Base-by-base conservation (phyloP, 2,888 invertebrate species). In the Mechanitis messenoides region DNA sequence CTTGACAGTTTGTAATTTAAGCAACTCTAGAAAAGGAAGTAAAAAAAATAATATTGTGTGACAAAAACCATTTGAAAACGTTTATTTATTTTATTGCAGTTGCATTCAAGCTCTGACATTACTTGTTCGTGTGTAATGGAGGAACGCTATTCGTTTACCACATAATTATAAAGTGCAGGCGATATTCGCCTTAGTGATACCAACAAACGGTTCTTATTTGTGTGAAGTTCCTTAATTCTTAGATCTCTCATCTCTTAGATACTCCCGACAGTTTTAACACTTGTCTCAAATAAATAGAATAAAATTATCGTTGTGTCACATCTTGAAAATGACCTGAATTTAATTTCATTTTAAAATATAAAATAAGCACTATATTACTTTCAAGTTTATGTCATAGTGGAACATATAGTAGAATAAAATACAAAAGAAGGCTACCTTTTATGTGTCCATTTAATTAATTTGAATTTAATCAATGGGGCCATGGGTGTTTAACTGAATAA, bases 231-330 rank as follows among this genome's bases (percentile, higher is more conserved):
- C 28, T 31, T 9, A 50, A 7, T 11, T 50, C 50, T 50, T 31
- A 31, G 31, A 7, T 50, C 2, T 28, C 28, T 31, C 31, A 50
- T 28, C 31, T 50, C 50, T 50, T 31, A 31, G 31, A 50, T 38
- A 20, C 33, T 54, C 45, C 31, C 54, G 42, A 58, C 42, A 57
- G 35, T n/a, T 58, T 47, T 38, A 58, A 54, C 31, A 2, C 46
- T 31, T 46, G 46, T 58, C 57, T 61, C 33, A 55, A 61, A 61
- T 61, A 61, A 57, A 57, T 61, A 45, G 53, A 59, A 53, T 60
- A 56, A 60, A 60, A 60, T 56, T 50, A 28, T 31, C 31, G 3
- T 50, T 50, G 50, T 50, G 28, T 50, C 11, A 50, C 31, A 50
- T 50, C 50, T 6, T 50, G 50, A 50, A 50, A 28, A 31, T 50